A percentile compares a stretch with the other conserved stretches of the same genome.
Evolutionary conservation across 1,140 invertebrate genomes (phyloP).

Genomic region (Leucophenga varia): DNA sequence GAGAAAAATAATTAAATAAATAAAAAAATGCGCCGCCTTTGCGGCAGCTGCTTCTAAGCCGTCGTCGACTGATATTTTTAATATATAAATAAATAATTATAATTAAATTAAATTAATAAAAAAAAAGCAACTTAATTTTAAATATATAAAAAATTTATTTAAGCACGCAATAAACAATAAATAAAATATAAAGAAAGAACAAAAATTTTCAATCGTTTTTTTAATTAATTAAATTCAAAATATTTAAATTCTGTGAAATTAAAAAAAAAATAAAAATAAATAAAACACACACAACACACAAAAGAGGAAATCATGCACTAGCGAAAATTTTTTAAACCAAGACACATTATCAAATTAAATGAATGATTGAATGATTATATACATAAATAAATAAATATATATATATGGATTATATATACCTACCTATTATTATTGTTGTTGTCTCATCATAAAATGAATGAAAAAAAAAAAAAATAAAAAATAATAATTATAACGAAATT

Average conservation of each 20-base stretch:
- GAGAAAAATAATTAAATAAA: slow-evolving; percentile 23
- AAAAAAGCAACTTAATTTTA: neutral
- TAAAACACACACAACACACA: slow-evolving; percentile 8
- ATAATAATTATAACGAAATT: neutral
- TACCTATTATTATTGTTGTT: slow-evolving; percentile 3
- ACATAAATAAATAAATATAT: slow-evolving; percentile 12
- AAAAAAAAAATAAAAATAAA: slow-evolving; percentile 6
- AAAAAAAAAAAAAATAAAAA: slow-evolving; percentile 16
- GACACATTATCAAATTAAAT: neutral
- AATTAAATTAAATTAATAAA: slow-evolving; percentile 26
- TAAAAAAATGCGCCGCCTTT: slow-evolving; percentile 30
- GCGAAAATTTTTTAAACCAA: slow-evolving; percentile 42
- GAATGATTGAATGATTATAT: neutral
- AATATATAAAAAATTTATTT: no score
- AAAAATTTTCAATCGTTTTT: no score
- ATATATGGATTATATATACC: slow-evolving; percentile 4
- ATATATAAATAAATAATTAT: slow-evolving; percentile 19
- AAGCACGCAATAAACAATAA: no score
- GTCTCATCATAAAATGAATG: slow-evolving; percentile 13
- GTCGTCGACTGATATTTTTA: slow-evolving; percentile 46
- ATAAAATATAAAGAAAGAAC: no score
- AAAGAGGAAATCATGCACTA: slow-evolving; percentile 43
- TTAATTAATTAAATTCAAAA: neutral
- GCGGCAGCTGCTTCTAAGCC: slow-evolving; percentile 37
- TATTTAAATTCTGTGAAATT: slow-evolving; percentile 1